Conservation (phyloP, 2,888 invertebrate species). For the Allophyes oxyacanthae region DNA sequence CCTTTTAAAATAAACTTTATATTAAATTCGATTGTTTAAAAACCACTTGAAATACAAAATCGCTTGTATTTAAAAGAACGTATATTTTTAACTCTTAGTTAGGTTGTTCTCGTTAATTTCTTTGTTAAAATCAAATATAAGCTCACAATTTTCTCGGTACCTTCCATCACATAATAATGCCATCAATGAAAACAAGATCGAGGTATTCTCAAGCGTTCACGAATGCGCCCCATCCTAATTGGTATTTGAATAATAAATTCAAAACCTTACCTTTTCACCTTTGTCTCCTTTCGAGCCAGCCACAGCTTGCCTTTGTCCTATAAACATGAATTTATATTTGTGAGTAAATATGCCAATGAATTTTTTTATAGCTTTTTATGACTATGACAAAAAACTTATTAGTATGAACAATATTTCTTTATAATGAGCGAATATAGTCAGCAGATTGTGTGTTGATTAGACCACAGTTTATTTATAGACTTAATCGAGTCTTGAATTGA, state of each 20-base stretch:
- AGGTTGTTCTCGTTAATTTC: too few relatives aligned
- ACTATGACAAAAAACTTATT: conserved; percentile 1
- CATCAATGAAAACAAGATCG: conserved; percentile 38
- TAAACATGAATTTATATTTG: conserved; percentile 44
- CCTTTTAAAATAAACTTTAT: too few relatives aligned
- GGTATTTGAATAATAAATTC: conserved; percentile 45
- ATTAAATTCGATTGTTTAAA: too few relatives aligned
- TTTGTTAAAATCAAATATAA: too few relatives aligned
- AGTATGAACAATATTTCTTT: not conserved
- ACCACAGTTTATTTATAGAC: not conserved
- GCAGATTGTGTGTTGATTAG: not conserved
- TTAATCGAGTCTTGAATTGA: too few relatives aligned
- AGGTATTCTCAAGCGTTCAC: conserved; percentile 24
- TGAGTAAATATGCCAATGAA: conserved; percentile 36
- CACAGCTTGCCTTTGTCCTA: conserved; percentile 62
- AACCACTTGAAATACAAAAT: too few relatives aligned
- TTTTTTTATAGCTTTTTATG: conserved; percentile 19
- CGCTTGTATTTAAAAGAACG: too few relatives aligned
- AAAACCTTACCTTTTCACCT: conserved; percentile 80
- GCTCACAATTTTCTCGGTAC: not conserved
- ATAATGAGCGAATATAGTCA: not conserved
- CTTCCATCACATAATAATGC: conserved; percentile 20
- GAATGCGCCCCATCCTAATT: conserved; percentile 45
- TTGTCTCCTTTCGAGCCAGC: conserved; percentile 73
- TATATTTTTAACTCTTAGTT: too few relatives aligned